A percentile compares a stretch with the other conserved stretches of the same genome.
These are phyloP conservation scores for Vanessa cardui DNA, from an alignment of 2,888 invertebrate genomes.

Conservation along the genomic window DNA sequence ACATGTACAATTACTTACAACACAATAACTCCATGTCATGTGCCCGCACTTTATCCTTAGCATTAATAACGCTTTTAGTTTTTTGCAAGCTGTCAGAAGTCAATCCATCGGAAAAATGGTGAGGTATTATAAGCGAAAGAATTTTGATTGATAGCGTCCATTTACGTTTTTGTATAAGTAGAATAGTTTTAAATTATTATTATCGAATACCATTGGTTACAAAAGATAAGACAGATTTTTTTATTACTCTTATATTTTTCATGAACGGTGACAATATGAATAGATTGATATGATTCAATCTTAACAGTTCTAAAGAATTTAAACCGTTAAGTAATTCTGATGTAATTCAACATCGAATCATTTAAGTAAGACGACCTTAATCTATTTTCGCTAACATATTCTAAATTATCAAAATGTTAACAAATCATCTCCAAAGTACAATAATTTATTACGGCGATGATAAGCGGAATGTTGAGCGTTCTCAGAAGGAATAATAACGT, in stretches of 20 bases:
- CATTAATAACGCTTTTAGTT: constrained; percentile 46
- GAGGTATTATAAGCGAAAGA: neutral
- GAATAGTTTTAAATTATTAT: neutral
- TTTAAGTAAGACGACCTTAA: constrained; percentile 10
- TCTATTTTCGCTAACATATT: constrained; percentile 9
- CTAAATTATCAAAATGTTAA: constrained; percentile 28
- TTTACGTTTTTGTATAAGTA: neutral
- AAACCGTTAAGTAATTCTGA: constrained; percentile 35
- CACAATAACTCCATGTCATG: constrained; percentile 57
- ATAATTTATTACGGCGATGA: constrained; percentile 36
- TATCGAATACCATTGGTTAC: neutral
- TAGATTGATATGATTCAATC: neutral
- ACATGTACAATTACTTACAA: constrained; percentile 55
- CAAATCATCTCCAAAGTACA: constrained; percentile 23
- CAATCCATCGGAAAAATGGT: constrained; percentile 23
- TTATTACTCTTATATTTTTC: too few relatives aligned
- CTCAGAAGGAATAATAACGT: constrained; percentile 35
- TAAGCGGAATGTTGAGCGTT: constrained; percentile 34
- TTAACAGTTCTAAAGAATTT: constrained; percentile 18
- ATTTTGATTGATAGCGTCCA: constrained; percentile 2
- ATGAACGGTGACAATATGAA: too few relatives aligned
- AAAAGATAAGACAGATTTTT: neutral
- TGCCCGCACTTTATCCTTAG: constrained; percentile 50
- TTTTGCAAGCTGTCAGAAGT: constrained; percentile 24
- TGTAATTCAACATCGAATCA: constrained; percentile 39